Conservation (phyloP, 1,140 invertebrate species). For the Philopotamus ludificatus region DNA sequence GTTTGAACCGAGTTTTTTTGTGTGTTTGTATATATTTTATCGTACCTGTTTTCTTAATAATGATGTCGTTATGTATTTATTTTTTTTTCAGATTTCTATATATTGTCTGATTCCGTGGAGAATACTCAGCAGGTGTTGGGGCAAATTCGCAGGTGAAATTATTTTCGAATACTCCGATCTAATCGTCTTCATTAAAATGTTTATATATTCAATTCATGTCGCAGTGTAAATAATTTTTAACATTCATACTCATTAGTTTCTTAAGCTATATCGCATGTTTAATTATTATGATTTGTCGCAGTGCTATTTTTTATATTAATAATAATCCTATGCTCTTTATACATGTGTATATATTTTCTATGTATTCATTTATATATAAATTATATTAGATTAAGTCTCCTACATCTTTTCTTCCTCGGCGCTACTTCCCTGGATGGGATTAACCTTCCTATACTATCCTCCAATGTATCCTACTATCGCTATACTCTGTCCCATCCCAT, state of each 20-base stretch:
- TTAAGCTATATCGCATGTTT: neutral
- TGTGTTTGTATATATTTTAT: neutral
- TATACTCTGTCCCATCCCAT: too few species aligned
- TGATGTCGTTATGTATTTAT: neutral
- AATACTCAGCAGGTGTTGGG: conserved; percentile 73
- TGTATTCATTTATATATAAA: too few species aligned
- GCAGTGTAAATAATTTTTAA: too few species aligned
- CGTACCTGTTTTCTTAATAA: neutral
- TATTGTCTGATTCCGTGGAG: conserved; percentile 73
- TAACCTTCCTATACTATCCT: too few species aligned
- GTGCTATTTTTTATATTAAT: neutral
- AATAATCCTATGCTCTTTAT: too few species aligned
- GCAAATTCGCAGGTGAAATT: conserved; percentile 61
- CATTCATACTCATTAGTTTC: too few species aligned
- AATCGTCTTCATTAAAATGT: neutral
- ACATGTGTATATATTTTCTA: too few species aligned
- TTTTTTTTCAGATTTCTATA: conserved; percentile 29
- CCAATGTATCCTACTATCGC: too few species aligned
- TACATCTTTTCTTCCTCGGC: too few species aligned
- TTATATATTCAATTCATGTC: neutral
- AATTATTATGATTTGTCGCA: neutral
- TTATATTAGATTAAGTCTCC: too few species aligned
- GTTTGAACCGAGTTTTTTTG: neutral
- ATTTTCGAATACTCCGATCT: neutral
- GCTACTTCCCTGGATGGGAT: too few species aligned